Evolutionary conservation across 2,888 invertebrate genomes (phyloP).

Genomic region (Anaspis maculata): DNA sequence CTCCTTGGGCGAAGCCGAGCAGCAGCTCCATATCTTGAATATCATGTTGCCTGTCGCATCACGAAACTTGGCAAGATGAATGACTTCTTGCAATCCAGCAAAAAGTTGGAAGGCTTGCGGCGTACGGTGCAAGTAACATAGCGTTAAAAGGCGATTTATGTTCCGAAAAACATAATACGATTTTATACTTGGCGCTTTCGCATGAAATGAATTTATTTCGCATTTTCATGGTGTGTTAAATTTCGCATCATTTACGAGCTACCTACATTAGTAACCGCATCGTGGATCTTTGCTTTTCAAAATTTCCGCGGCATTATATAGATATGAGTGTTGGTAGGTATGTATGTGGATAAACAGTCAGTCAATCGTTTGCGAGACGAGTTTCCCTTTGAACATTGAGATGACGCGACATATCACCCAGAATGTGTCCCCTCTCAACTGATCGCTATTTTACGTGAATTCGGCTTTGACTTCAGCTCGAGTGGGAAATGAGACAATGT

Average conservation of each 20-base stretch:
- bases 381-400: no score
- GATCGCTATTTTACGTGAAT: no score
- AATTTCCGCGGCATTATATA: neutral
- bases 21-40: constrained; percentile 10
- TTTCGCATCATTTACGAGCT: constrained; percentile 3
- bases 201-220: constrained; percentile 7
- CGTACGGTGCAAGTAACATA: constrained; percentile 25
- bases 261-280: neutral
- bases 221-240: constrained; percentile 9
- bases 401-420: neutral
- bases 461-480: no score
- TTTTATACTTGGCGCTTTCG: constrained; percentile 12
- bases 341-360: neutral
- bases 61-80: constrained; percentile 24
- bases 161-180: constrained; percentile 18
- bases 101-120: constrained; percentile 11
- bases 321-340: no score
- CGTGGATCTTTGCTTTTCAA: neutral
- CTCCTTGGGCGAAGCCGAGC: no score
- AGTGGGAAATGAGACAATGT: no score
- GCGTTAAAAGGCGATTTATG: constrained; percentile 32
- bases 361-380: no score
- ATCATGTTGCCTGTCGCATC: constrained; percentile 28
- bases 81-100: constrained; percentile 24
- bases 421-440: no score